These are phyloP conservation scores for Pteronotus mesoamericanus DNA, from an alignment of 2,797 vertebrate species.

Conservation along the genomic window DNA sequence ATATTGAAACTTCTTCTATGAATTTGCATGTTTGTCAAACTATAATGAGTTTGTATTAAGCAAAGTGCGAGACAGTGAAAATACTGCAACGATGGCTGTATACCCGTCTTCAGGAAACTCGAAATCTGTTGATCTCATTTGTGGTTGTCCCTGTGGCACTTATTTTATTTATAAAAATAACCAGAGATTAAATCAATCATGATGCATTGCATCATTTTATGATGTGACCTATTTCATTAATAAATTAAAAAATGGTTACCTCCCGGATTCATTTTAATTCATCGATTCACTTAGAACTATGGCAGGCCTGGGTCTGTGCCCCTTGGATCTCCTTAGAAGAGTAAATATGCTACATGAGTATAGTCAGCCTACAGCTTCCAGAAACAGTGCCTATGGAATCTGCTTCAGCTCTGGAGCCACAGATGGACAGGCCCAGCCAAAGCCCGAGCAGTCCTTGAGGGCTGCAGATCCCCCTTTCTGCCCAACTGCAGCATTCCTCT, in stretches of 20 bases:
- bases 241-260: not conserved
- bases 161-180: constrained; percentile 16
- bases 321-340: not conserved
- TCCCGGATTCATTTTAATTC: not conserved
- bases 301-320: not conserved
- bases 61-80: not conserved
- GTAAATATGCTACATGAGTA: not conserved
- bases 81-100: not conserved
- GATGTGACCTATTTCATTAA: not conserved
- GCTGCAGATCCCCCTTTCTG: accelerated
- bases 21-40: not conserved
- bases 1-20: not conserved
- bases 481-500: not conserved
- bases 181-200: not conserved
- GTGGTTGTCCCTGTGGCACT: not conserved
- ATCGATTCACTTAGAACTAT: not conserved
- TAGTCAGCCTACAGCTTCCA: not conserved
- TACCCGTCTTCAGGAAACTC: not conserved
- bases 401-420: not conserved
- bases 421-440: not conserved
- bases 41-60: not conserved
- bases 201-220: not conserved
- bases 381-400: not conserved
- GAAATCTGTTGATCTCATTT: not conserved
- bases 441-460: accelerated